Conservation (phyloP, 1,140 invertebrate genomes). For the Acromyrmex heyeri region DNA sequence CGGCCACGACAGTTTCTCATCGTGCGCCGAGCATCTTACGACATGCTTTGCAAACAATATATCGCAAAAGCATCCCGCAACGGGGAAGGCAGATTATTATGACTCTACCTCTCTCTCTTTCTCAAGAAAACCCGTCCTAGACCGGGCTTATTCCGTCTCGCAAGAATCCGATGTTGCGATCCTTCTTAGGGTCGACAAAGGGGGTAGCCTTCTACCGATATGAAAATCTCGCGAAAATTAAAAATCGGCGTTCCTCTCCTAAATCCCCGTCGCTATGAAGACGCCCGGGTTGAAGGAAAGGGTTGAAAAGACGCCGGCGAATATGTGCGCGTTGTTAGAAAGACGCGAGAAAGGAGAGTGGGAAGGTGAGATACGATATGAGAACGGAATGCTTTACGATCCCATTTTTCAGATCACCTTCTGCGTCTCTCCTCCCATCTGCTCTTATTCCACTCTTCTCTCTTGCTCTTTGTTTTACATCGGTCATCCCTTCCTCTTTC, state of each 20-base stretch:
- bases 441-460: conserved; percentile 45
- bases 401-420: conserved; percentile 81
- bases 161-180: conserved; percentile 50
- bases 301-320: conserved; percentile 66
- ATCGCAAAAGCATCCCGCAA: conserved; percentile 54
- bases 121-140: conserved; percentile 35
- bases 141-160: conserved; percentile 36
- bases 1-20: conserved; percentile 58
- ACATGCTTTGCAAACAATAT: conserved; percentile 62
- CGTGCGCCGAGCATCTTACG: conserved; percentile 51
- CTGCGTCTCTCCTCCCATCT: conserved; percentile 48
- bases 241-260: conserved; percentile 62
- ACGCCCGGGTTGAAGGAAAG: conserved; percentile 40
- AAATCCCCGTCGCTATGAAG: not conserved
- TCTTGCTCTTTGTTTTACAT: conserved; percentile 29
- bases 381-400: conserved; percentile 81
- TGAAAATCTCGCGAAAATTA: conserved; percentile 72
- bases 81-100: conserved; percentile 45
- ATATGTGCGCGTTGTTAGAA: conserved; percentile 41
- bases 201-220: conserved; percentile 38
- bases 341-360: conserved; percentile 49
- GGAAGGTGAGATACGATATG: conserved; percentile 77
- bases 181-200: conserved; percentile 49
- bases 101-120: not conserved
- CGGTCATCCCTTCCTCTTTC: conserved; percentile 56